phyloP scores from a whole-genome alignment of 2,888 invertebrate genomes.

The Latheticus oryzae region DNA sequence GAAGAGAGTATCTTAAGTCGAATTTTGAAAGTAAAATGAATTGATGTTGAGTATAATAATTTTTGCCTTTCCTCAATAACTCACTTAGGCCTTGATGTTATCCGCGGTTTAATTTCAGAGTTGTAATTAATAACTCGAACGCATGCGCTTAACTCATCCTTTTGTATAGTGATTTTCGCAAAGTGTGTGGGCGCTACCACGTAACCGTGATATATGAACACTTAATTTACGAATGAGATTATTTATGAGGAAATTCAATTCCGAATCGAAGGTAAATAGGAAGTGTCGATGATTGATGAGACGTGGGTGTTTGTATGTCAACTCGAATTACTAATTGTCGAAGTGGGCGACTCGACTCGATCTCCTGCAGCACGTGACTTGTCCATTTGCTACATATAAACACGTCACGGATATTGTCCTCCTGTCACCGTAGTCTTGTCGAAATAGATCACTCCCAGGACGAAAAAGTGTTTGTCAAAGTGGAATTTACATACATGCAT shows the following conservation, averaged over 20 bases:
- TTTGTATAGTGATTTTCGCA: slow-evolving; percentile 45
- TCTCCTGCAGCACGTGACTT: slow-evolving; percentile 40
- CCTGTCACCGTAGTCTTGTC: slow-evolving; percentile 49
- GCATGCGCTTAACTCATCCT: slow-evolving; percentile 42
- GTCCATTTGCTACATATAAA: slow-evolving; percentile 42
- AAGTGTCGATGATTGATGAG: slow-evolving; percentile 43
- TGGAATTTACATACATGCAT: slow-evolving; percentile 23
- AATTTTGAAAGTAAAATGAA: no score
- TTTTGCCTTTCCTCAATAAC: slow-evolving; percentile 31
- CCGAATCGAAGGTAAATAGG: slow-evolving; percentile 43
- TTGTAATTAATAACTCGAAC: slow-evolving; percentile 40
- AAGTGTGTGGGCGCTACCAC: slow-evolving; percentile 52
- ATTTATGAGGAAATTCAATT: slow-evolving; percentile 46
- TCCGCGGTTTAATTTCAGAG: slow-evolving; percentile 40
- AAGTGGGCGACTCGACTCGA: slow-evolving; percentile 31
- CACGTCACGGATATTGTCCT: slow-evolving; percentile 47
- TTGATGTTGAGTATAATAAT: no score
- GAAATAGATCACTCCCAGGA: slow-evolving; percentile 46
- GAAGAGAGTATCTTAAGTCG: no score
- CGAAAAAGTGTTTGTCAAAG: slow-evolving; percentile 18
- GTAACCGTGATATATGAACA: slow-evolving; percentile 50
- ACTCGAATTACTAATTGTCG: slow-evolving; percentile 39
- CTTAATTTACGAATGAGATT: slow-evolving; percentile 44
- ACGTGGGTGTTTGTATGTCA: slow-evolving; percentile 39
- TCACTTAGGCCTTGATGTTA: slow-evolving; percentile 37